Evolutionary conservation across 2,888 invertebrate genomes (phyloP), one percentile per base, ranked within the genome.

Genomic region (Megamerina dolium): DNA sequence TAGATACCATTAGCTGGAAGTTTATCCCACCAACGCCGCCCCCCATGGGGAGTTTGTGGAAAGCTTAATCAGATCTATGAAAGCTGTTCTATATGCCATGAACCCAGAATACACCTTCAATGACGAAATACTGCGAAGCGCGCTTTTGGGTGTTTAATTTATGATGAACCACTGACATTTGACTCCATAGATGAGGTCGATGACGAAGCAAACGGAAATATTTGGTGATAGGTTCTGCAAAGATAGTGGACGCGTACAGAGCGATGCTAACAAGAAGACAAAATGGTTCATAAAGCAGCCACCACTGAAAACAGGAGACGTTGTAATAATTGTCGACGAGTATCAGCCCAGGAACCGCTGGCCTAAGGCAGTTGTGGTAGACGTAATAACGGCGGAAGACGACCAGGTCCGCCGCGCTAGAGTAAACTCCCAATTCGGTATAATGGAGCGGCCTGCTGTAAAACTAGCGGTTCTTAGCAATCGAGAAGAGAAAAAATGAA

Each of bases 121-220:
- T n/a, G n/a, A n/a, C n/a, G n/a, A n/a, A n/a, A n/a, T n/a, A n/a
- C n/a, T n/a, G n/a, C n/a, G n/a, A n/a, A 45, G 46, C 19, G 42
- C 48, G 1, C 13, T 49, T 4, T 31, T 20, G 13, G 51, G 50
- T 31, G 48, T 44, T 1, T 51, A 51, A 33, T 46, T 49, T 18
- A 43, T 48, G 8, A 48, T 48, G 16, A 53, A 50, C 16, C 46
- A 4, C 39, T 50, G 10, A 51, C 49, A 3, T 51, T 53, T 32
- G 52, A 51, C 8, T 50, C 49, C 1, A 27, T 50, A 1, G 46
- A 45, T 16, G 39, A 43, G 1, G 16, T 26, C 1, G 46, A 51
- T 21, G 49, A 52, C 19, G 50, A 49, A 8, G 49, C 50, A 4
- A 34, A 46, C 49, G n/a, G 36, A 48, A 16, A 32, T 16, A 43